Evolutionary conservation across 2,888 invertebrate genomes (phyloP).

Genomic region (Dolichomitus sp.): DNA sequence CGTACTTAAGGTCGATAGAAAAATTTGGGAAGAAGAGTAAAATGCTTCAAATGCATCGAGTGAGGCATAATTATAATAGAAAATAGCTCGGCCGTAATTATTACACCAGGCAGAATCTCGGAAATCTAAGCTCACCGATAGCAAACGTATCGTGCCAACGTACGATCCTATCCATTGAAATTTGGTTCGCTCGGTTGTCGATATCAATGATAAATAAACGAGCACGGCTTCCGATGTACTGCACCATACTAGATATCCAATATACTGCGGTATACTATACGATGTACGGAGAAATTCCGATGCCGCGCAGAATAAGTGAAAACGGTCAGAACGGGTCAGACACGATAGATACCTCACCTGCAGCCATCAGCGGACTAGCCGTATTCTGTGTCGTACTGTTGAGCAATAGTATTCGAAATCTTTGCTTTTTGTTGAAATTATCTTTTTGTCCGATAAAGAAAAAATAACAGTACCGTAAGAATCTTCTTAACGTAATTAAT

Average conservation of each 20-base stretch:
- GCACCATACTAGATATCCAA: constrained; percentile 9
- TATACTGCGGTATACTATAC: constrained; percentile 11
- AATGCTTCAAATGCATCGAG: neutral
- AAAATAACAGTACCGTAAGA: too few relatives aligned
- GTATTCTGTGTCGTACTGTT: neutral
- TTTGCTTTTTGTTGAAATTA: neutral
- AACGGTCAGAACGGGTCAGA: constrained; percentile 23
- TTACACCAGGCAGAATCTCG: neutral
- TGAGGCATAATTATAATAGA: neutral
- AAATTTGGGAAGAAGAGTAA: neutral
- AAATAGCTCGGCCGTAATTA: neutral
- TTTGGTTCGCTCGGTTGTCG: constrained; percentile 21
- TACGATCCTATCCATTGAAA: constrained; percentile 6
- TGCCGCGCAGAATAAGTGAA: constrained; percentile 39
- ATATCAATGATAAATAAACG: constrained; percentile 34
- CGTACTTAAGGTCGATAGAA: too few relatives aligned
- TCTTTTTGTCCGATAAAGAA: too few relatives aligned
- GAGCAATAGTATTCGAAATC: neutral
- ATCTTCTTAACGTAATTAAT: too few relatives aligned
- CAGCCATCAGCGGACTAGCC: neutral
- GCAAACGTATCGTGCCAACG: neutral
- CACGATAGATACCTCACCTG: neutral
- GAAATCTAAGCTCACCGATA: constrained; percentile 11
- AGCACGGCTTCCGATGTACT: constrained; percentile 14
- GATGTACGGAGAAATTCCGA: constrained; percentile 21